Base-by-base conservation (phyloP, 2,113 vertebrate genomes). In the Falcunculus frontatus region DNA sequence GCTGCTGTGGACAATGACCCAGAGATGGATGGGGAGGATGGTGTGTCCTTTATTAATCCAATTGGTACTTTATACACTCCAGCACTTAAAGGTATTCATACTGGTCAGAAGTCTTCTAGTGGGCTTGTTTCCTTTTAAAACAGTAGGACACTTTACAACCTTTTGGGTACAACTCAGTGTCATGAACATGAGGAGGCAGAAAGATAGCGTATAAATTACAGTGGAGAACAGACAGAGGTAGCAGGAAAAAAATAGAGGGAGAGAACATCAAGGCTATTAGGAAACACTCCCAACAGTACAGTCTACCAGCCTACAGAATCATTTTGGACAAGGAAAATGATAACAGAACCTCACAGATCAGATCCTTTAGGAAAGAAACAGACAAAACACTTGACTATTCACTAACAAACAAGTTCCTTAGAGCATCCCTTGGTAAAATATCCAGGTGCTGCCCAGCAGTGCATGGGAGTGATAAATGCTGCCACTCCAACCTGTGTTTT, bases 1-100 rank as follows among this genome's bases (percentile, higher is more conserved):
- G 98, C 99, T 21, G 98, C 99, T 29, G 73, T 96, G 42, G 97
- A 98, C 74, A 98, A 99, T 97, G 98, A 98, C 96, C 98, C 99
- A 26, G 98, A 98, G 97, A 97, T 98, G 77, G 99, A 99, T 64
- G 99, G 99, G 63, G 98, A 99, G 85, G 99, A 99, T 56, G 99
- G 99, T 89, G 98, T 99, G 23, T 99, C 99, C 86, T 99, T 99
- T 96, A 98, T 99, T 93, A 98, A 98, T 82, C 98, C 98, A 19
- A 97, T 98, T 63, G 99, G 99, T 82, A 97, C 98, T 83, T 97
- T 98, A 84, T 99, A 98, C 95, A 97, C 99, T 80, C 98, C 98
- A 11, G 98, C 99, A 72, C 98, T 99, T 90, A 99, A 99, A 99
- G 99, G 99, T 99, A 99, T 93, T 95, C 84, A 55, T 59, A 32